These are phyloP conservation scores for Pseudorhombus dupliciocellatus DNA, from an alignment of 2,113 vertebrate species.

Conservation along the genomic window DNA sequence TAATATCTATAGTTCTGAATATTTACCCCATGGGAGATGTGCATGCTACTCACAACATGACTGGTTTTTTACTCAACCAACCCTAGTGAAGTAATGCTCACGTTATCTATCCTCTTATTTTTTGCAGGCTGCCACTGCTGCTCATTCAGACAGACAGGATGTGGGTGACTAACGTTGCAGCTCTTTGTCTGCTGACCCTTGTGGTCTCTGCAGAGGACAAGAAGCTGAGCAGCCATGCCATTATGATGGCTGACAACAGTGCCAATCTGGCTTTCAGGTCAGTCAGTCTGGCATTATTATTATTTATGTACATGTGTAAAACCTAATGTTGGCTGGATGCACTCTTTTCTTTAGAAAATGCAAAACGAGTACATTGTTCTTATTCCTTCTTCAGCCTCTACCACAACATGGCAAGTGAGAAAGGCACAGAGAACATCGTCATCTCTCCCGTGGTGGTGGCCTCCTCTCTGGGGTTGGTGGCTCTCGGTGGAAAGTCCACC, in stretches of 20 bases:
- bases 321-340: neutral
- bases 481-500: slow-evolving; percentile 87
- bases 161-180: slow-evolving; percentile 79
- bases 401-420: slow-evolving; percentile 91
- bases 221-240: slow-evolving; percentile 89
- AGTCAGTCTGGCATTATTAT: neutral
- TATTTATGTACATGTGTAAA: neutral
- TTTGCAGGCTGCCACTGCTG: slow-evolving; percentile 64
- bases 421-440: slow-evolving; percentile 91
- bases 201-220: slow-evolving; percentile 73
- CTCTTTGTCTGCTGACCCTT: slow-evolving; percentile 78
- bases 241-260: slow-evolving; percentile 87
- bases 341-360: neutral
- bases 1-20: too few relatives aligned
- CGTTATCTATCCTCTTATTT: neutral
- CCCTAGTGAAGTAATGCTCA: neutral
- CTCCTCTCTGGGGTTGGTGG: slow-evolving; percentile 92
- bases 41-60: slow-evolving; percentile 6
- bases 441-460: slow-evolving; percentile 94
- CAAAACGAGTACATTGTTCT: neutral
- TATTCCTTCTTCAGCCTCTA: slow-evolving; percentile 82
- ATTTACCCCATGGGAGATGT: neutral
- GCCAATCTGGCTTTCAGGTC: slow-evolving; percentile 88
- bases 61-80: neutral
- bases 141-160: slow-evolving; percentile 79